Conservation (phyloP, 1,140 invertebrate species). For the Ephestia elutella region DNA sequence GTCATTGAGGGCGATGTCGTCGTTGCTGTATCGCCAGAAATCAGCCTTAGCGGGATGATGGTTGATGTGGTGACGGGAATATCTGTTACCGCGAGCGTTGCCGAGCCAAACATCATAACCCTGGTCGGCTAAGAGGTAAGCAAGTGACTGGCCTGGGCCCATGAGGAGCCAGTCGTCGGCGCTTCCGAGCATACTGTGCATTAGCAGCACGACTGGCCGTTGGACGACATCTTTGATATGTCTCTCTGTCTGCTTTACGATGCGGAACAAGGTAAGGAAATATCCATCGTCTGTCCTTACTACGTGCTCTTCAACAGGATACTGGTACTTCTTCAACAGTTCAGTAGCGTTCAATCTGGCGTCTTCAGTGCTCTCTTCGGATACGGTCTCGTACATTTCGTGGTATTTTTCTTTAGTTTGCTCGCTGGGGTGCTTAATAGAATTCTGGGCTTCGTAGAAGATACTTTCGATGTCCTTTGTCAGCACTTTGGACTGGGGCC, state of each 20-base stretch:
- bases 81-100: slow-evolving; percentile 83
- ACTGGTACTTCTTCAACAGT: slow-evolving; percentile 67
- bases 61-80: slow-evolving; percentile 77
- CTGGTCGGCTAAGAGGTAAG: slow-evolving; percentile 66
- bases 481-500: slow-evolving; percentile 25
- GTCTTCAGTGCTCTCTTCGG: slow-evolving; percentile 30
- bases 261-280: slow-evolving; percentile 76
- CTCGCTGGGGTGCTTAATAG: slow-evolving; percentile 42
- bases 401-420: slow-evolving; percentile 44
- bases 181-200: slow-evolving; percentile 80
- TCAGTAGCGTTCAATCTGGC: slow-evolving; percentile 42
- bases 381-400: slow-evolving; percentile 24
- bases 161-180: slow-evolving; percentile 78
- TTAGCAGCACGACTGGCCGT: slow-evolving; percentile 73
- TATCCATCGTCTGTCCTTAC: slow-evolving; percentile 79
- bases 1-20: slow-evolving; percentile 85
- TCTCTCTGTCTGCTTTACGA: slow-evolving; percentile 50
- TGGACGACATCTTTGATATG: slow-evolving; percentile 16
- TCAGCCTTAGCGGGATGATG: slow-evolving; percentile 61
- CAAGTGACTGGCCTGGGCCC: slow-evolving; percentile 73
- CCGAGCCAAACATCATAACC: slow-evolving; percentile 86
- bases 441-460: slow-evolving; percentile 42
- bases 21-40: slow-evolving; percentile 76
- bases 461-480: slow-evolving; percentile 43
- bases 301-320: slow-evolving; percentile 75